A percentile compares a stretch with the other conserved stretches of the same genome.
Conservation (phyloP, 2,797 vertebrate genomes). For the Coilia nasus region DNA sequence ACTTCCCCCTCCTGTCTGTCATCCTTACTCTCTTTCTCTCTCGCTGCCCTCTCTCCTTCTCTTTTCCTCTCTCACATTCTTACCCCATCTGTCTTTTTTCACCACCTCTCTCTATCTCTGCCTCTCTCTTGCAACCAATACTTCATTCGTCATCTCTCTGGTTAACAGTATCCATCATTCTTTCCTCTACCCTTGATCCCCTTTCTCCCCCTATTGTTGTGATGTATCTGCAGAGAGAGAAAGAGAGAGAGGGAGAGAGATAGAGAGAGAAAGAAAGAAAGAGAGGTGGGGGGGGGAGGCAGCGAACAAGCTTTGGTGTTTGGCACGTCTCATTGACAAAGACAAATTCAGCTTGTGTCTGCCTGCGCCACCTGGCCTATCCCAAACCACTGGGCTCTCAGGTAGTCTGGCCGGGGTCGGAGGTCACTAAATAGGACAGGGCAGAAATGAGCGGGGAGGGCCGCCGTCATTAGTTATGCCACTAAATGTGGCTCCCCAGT, state of each 20-base stretch:
- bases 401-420: conserved; percentile 42
- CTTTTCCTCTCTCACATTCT: conserved; percentile 4
- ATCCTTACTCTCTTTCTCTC: too few relatives aligned
- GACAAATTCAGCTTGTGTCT: conserved; percentile 49
- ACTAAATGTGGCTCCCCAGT: conserved; percentile 46
- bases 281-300: not conserved
- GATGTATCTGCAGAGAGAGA: not conserved
- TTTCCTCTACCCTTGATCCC: not conserved
- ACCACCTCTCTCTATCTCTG: not conserved
- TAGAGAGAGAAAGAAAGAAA: too few relatives aligned
- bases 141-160: conserved; percentile 14
- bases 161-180: conserved; percentile 2
- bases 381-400: conserved; percentile 31
- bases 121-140: conserved; percentile 10
- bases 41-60: not conserved
- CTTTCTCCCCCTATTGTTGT: not conserved
- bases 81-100: not conserved
- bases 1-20: not conserved
- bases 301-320: conserved; percentile 13
- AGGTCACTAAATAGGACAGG: conserved; percentile 55
- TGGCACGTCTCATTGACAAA: conserved; percentile 47
- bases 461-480: conserved; percentile 50
- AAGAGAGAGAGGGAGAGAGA: not conserved
- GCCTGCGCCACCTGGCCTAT: conserved; percentile 31
- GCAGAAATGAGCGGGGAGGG: conserved; percentile 45